Percentiles rank a stretch among this genome's conserved stretches.
Conservation (phyloP, 2,797 vertebrate species). For the Lerista edwardsae region DNA sequence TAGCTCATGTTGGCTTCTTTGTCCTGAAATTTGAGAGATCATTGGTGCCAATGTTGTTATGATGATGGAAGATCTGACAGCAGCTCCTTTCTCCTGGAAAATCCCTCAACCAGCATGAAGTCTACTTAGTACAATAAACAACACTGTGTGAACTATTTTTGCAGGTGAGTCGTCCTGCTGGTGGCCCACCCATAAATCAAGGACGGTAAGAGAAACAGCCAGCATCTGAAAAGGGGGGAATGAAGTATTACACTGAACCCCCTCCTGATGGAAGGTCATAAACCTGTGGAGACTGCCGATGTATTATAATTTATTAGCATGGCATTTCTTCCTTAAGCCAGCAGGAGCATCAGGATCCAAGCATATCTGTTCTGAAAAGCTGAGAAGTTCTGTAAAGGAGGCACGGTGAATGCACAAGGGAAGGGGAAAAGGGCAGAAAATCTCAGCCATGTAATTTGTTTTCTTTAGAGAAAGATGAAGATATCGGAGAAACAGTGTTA, state of each 20-base stretch:
- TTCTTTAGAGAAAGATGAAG: slow-evolving; percentile 27
- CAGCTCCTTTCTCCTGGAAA: slow-evolving; percentile 76
- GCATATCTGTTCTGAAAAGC: slow-evolving; percentile 64
- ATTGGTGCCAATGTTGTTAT: slow-evolving; percentile 68
- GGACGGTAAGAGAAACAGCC: slow-evolving; percentile 72
- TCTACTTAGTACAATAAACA: slow-evolving; percentile 89
- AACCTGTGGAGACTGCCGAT: slow-evolving; percentile 77
- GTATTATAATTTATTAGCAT: slow-evolving; percentile 81
- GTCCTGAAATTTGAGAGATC: slow-evolving; percentile 69
- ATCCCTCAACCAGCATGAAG: slow-evolving; percentile 79
- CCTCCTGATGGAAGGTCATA: slow-evolving; percentile 78
- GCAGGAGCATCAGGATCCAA: slow-evolving; percentile 74
- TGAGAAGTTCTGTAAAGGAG: slow-evolving; percentile 53
- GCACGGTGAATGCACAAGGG: slow-evolving; percentile 22
- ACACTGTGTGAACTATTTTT: slow-evolving; percentile 87
- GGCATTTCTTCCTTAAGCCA: slow-evolving; percentile 76
- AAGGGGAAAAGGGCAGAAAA: slow-evolving; percentile 41
- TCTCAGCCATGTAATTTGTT: slow-evolving; percentile 24
- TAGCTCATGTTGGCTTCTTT: slow-evolving; percentile 46
- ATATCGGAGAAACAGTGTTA: slow-evolving; percentile 29
- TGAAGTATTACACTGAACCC: slow-evolving; percentile 78
- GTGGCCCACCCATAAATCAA: slow-evolving; percentile 89
- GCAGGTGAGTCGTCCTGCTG: slow-evolving; percentile 87
- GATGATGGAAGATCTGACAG: slow-evolving; percentile 79
- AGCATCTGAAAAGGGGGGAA: slow-evolving; percentile 70